These are phyloP conservation scores for Budorcas taxicolor DNA, from an alignment of 2,113 vertebrate species.

Conservation along the genomic window DNA sequence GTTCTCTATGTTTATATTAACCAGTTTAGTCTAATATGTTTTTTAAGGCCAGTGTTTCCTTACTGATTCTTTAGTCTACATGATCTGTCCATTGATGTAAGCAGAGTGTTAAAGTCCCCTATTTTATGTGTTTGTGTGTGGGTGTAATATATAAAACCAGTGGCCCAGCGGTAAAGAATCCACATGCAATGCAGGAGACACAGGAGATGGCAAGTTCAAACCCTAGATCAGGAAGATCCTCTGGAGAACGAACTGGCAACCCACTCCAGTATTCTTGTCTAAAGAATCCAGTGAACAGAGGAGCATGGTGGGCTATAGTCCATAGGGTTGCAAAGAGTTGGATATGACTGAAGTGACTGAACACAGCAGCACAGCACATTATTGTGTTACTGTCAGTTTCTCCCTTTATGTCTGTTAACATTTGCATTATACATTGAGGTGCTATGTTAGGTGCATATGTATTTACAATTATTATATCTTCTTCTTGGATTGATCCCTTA, in stretches of 20 bases:
- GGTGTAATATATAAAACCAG: background rate
- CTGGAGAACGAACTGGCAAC: background rate
- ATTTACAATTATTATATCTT: background rate
- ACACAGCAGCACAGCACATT: background rate
- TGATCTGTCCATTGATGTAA: background rate
- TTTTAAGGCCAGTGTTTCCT: background rate
- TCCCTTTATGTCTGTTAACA: background rate
- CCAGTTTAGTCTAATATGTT: background rate
- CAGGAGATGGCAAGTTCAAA: background rate
- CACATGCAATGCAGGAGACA: background rate
- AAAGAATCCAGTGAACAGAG: background rate
- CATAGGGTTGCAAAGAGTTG: background rate
- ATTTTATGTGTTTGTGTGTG: background rate
- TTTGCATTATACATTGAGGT: background rate
- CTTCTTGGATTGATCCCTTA: background rate
- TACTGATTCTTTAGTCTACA: background rate
- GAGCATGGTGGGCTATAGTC: background rate
- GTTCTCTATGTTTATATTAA: background rate
- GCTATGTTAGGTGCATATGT: background rate
- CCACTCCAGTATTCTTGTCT: background rate
- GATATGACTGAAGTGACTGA: background rate
- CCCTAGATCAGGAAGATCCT: background rate
- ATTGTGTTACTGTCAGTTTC: background rate
- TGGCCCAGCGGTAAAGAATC: background rate
- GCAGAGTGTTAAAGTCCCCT: background rate